Conservation (phyloP, 2,888 invertebrate species). For the Scaptomyza polygonia region DNA sequence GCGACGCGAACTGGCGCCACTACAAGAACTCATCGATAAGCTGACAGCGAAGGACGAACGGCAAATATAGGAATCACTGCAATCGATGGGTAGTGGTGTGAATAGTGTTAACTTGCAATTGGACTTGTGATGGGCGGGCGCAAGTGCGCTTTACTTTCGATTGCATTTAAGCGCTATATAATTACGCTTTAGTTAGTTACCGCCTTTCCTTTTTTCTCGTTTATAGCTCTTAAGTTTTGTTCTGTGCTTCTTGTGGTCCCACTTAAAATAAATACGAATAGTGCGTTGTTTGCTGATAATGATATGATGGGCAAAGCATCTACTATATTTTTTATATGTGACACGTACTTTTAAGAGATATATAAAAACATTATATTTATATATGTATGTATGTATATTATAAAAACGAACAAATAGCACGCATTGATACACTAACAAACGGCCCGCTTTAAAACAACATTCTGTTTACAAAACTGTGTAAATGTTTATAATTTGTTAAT, state of each 20-base stretch:
- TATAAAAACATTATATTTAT: conserved; percentile 65
- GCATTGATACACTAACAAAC: conserved; percentile 64
- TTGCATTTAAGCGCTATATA: conserved; percentile 51
- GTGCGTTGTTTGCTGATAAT: conserved; percentile 52
- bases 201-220: conserved; percentile 64
- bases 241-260: conserved; percentile 64
- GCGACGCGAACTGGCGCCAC: conserved; percentile 96
- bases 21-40: conserved; percentile 98
- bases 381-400: conserved; percentile 60
- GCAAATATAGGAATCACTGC: conserved; percentile 86
- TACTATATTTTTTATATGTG: conserved; percentile 78
- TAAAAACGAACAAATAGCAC: conserved; percentile 42
- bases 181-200: conserved; percentile 76
- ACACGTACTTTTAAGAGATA: conserved; percentile 71
- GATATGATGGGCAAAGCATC: conserved; percentile 46
- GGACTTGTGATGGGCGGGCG: conserved; percentile 67
- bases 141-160: conserved; percentile 35
- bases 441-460: conserved; percentile 48
- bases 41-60: conserved; percentile 95
- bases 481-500: conserved; percentile 42
- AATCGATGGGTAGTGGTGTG: conserved; percentile 49
- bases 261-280: conserved; percentile 46
- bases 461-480: conserved; percentile 35
- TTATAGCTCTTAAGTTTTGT: conserved; percentile 70
- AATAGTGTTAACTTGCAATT: conserved; percentile 56